These are phyloP conservation scores for Pavo muticus DNA, from an alignment of 2,113 vertebrate genomes.

Conservation along the genomic window DNA sequence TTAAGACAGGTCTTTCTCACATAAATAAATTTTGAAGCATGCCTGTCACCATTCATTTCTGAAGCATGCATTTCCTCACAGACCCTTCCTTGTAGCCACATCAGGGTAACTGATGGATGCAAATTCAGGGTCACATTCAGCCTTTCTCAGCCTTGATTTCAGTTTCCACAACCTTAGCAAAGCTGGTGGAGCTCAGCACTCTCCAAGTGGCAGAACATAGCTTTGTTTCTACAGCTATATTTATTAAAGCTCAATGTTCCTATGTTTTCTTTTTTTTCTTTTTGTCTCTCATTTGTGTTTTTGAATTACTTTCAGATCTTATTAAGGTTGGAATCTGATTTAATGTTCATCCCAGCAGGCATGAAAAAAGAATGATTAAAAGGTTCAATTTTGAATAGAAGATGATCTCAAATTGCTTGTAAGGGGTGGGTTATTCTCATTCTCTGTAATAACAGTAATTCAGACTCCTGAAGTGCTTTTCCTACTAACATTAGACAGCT, in stretches of 20 bases:
- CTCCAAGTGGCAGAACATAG: not conserved
- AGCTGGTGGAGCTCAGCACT: not conserved
- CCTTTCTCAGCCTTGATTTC: not conserved
- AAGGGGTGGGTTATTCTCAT: conserved; percentile 44
- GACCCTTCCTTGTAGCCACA: not conserved
- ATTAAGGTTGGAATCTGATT: conserved; percentile 58
- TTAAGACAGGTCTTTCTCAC: not conserved
- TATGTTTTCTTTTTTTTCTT: not conserved
- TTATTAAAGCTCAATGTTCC: not conserved
- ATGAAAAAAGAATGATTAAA: conserved; percentile 54
- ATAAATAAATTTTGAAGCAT: not conserved
- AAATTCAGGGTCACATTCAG: not conserved
- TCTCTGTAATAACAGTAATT: conserved; percentile 57
- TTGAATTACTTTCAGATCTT: conserved; percentile 33
- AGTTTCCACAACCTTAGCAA: not conserved
- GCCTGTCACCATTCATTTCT: not conserved
- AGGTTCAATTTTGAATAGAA: conserved; percentile 35
- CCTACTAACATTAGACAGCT: not conserved
- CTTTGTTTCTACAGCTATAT: not conserved
- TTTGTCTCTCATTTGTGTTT: conserved; percentile 7
- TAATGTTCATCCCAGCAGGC: conserved; percentile 43
- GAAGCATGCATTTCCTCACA: not conserved
- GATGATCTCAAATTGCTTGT: conserved; percentile 31
- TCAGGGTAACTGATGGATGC: not conserved
- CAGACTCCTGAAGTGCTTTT: conserved; percentile 48